Percentiles rank a stretch among this genome's conserved stretches.
Evolutionary conservation across 2,888 invertebrate genomes (phyloP).

Genomic region (Nysson spinosus): DNA sequence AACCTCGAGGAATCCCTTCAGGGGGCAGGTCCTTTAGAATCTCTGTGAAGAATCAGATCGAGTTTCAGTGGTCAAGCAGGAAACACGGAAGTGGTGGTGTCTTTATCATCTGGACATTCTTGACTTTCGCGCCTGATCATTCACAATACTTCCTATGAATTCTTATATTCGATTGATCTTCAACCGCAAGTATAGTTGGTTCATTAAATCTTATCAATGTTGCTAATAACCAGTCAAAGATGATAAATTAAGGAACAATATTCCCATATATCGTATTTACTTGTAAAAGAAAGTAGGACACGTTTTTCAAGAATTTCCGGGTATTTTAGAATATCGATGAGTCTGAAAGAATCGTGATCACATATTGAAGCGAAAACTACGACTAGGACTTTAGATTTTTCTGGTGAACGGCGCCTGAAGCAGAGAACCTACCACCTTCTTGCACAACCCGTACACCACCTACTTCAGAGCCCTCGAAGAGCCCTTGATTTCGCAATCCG

Average conservation of each 20-base stretch:
- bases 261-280: too few relatives aligned
- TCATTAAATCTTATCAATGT: too few relatives aligned
- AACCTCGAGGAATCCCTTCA: constrained; percentile 19
- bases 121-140: not conserved
- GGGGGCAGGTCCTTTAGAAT: constrained; percentile 18
- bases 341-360: not conserved
- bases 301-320: not conserved
- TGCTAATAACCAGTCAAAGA: too few relatives aligned
- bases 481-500: constrained; percentile 74
- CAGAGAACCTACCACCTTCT: constrained; percentile 20
- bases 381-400: not conserved
- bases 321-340: not conserved
- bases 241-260: too few relatives aligned
- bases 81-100: not conserved
- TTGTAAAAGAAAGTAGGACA: too few relatives aligned
- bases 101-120: not conserved
- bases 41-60: not conserved
- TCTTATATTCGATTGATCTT: too few relatives aligned
- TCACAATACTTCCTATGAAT: too few relatives aligned
- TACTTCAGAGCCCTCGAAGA: constrained; percentile 58
- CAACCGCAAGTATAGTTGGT: not conserved
- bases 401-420: constrained; percentile 10
- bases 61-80: constrained; percentile 22
- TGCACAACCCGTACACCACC: constrained; percentile 30
- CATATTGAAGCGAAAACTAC: not conserved